These are phyloP conservation scores for Parauchenoglanis punctatus DNA, from an alignment of 2,797 vertebrate species.

Conservation along the genomic window DNA sequence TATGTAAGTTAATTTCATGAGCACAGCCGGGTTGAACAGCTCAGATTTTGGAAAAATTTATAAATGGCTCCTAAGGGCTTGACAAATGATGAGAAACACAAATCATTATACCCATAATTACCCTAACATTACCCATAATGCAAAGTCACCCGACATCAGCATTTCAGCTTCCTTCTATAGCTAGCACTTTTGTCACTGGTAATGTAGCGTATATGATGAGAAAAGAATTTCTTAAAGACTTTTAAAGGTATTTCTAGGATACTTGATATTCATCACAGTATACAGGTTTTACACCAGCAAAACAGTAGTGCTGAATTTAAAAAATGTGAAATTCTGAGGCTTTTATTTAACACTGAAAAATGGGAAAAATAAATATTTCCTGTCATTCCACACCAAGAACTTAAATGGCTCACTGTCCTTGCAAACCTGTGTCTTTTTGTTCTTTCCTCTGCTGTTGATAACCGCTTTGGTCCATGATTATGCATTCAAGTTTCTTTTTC, in stretches of 20 bases:
- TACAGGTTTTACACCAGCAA: not conserved
- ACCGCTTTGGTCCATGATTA: not conserved
- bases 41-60: not conserved
- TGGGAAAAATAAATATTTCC: not conserved
- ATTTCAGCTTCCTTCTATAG: not conserved
- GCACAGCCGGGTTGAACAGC: not conserved
- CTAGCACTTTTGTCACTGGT: not conserved
- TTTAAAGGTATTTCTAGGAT: not conserved
- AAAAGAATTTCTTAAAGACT: not conserved
- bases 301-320: not conserved
- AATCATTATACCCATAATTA: not conserved
- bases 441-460: not conserved
- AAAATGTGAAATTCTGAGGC: too few relatives aligned
- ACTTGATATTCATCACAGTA: not conserved
- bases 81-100: too few relatives aligned
- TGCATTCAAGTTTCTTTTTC: not conserved
- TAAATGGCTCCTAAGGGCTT: not conserved
- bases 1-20: not conserved
- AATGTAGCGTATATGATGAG: not conserved
- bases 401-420: not conserved
- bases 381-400: not conserved
- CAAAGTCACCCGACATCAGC: not conserved
- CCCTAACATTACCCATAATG: not conserved
- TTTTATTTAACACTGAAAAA: not conserved
- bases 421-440: not conserved